Conservation (phyloP, 2,888 invertebrate genomes). For the Therioaphis trifolii region DNA sequence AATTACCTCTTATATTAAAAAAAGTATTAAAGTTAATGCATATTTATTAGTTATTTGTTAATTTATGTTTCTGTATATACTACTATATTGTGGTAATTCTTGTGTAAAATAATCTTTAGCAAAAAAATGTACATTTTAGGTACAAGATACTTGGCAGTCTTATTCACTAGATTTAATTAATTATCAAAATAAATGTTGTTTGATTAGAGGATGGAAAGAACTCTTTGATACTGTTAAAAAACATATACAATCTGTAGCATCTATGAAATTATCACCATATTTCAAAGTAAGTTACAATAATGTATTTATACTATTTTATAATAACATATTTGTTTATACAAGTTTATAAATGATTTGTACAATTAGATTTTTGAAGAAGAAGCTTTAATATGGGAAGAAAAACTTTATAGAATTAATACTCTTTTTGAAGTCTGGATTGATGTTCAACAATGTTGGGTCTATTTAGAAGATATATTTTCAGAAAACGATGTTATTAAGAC, state of each 20-base stretch:
- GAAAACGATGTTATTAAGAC: constrained; percentile 99
- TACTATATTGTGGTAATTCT: no score
- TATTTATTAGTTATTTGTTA: not conserved
- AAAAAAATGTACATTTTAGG: no score
- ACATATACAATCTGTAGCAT: constrained; percentile 98
- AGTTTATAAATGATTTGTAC: not conserved
- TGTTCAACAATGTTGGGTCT: constrained; percentile 99
- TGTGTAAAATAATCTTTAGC: no score
- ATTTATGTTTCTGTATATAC: no score
- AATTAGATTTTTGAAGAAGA: constrained; percentile 94
- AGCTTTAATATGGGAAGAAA: constrained; percentile 98
- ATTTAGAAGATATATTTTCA: constrained; percentile 98
- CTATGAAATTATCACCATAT: constrained; percentile 99
- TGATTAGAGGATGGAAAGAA: constrained; percentile 99
- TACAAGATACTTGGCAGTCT: constrained; percentile 97
- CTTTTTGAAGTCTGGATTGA: constrained; percentile 99
- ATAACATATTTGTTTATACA: not conserved
- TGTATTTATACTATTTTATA: not conserved
- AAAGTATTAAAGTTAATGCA: no score
- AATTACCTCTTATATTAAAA: no score
- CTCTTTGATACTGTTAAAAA: constrained; percentile 99
- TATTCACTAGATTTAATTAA: constrained; percentile 97
- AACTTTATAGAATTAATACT: constrained; percentile 96
- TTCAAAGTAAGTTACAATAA: constrained; percentile 79
- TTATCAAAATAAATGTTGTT: constrained; percentile 98